Conservation (phyloP, 2,113 vertebrate species). For the Mystacornis crossleyi region DNA sequence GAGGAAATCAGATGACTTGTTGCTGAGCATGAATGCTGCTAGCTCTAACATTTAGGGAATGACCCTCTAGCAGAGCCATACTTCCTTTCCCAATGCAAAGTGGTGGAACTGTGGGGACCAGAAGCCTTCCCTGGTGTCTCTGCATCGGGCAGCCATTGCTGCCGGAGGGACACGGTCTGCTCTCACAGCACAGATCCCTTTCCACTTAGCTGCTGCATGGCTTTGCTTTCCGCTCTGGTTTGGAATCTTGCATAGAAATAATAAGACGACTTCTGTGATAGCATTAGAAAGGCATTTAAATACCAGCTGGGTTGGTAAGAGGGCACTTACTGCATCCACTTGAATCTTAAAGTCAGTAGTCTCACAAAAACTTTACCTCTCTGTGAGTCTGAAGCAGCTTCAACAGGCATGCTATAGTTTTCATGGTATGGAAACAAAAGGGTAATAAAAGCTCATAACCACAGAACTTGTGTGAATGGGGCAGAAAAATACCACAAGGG, state of each 20-base stretch:
- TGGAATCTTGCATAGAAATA: neutral
- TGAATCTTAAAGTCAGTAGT: neutral
- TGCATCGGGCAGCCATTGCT: neutral
- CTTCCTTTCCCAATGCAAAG: neutral
- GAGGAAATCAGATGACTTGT: neutral
- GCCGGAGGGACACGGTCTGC: accelerated
- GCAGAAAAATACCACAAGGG: neutral
- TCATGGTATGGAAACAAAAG: neutral
- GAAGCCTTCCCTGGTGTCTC: neutral
- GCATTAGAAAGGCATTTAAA: neutral
- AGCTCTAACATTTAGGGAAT: neutral
- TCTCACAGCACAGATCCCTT: neutral
- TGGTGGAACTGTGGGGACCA: neutral
- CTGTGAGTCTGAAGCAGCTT: neutral
- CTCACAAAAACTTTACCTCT: neutral
- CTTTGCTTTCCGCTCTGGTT: neutral
- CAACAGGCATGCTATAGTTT: neutral
- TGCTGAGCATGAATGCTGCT: neutral
- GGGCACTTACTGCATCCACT: neutral
- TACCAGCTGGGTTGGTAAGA: neutral
- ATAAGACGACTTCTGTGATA: neutral
- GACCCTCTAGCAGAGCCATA: neutral
- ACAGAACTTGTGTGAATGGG: neutral
- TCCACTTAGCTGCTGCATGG: neutral
- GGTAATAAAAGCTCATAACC: neutral